Conservation (phyloP, 2,113 vertebrate genomes). For the Tauraco erythrolophus region DNA sequence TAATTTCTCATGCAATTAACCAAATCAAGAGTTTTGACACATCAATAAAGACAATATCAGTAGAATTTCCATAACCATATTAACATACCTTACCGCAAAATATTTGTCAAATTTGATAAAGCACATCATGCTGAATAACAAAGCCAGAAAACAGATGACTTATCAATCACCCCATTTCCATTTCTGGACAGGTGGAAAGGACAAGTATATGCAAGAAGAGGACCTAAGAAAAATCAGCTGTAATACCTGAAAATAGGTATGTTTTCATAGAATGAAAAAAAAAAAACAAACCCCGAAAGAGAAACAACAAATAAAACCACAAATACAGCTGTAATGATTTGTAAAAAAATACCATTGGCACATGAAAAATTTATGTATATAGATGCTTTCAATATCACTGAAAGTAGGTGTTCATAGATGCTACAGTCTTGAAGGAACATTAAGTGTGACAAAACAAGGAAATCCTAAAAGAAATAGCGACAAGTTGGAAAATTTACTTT, state of each 20-base stretch:
- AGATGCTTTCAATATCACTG: background rate
- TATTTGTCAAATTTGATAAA: background rate
- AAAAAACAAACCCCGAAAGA: background rate
- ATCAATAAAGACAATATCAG: background rate
- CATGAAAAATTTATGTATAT: background rate
- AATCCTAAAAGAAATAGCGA: background rate
- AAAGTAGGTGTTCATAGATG: background rate
- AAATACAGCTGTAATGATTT: background rate
- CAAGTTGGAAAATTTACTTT: background rate
- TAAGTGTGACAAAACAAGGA: background rate
- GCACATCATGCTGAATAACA: background rate
- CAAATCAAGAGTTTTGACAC: background rate
- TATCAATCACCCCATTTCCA: background rate
- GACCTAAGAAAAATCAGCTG: background rate
- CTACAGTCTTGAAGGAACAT: background rate
- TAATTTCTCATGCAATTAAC: constrained; percentile 34
- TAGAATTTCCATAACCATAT: background rate
- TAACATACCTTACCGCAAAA: background rate
- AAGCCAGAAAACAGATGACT: background rate
- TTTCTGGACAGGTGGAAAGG: background rate
- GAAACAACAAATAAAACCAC: background rate
- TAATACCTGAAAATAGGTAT: background rate
- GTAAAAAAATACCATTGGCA: background rate
- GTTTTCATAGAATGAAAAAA: background rate
- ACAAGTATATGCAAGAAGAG: background rate